A percentile compares a stretch with the other conserved stretches of the same genome.
phyloP scores from a whole-genome alignment of 2,888 invertebrate species.

The Belgica antarctica region DNA sequence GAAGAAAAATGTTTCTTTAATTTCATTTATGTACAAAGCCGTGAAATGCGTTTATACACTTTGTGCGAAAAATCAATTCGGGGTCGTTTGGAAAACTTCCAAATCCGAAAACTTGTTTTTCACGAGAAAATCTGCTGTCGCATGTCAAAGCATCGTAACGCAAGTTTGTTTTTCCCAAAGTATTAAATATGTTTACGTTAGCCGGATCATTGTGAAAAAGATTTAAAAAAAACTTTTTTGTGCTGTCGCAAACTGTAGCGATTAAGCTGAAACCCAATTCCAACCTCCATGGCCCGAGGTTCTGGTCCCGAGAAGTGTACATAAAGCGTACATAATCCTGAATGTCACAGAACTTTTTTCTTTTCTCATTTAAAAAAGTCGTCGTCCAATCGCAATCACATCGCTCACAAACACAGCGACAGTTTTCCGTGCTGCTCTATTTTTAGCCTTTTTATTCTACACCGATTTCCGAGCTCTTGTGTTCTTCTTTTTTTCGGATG shows the following conservation, averaged over 20 bases:
- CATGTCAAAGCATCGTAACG: no score
- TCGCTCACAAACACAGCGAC: slow-evolving; percentile 11
- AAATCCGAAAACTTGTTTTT: not conserved
- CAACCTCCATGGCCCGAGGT: no score
- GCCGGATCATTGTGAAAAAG: no score
- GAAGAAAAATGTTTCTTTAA: not conserved
- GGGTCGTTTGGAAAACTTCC: not conserved
- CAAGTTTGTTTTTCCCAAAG: slow-evolving; percentile 6
- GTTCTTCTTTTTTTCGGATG: slow-evolving; percentile 35
- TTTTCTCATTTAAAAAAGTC: slow-evolving; percentile 39
- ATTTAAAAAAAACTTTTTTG: no score
- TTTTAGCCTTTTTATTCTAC: slow-evolving; percentile 36
- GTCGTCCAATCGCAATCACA: slow-evolving; percentile 43
- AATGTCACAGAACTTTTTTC: slow-evolving; percentile 42
- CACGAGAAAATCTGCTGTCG: no score
- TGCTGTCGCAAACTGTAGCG: no score
- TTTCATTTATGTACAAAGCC: not conserved
- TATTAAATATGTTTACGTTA: no score
- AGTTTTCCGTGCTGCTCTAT: slow-evolving; percentile 31
- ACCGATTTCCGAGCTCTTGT: slow-evolving; percentile 38
- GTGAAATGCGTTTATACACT: not conserved
- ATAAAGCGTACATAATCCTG: slow-evolving; percentile 1
- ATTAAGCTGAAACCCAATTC: no score
- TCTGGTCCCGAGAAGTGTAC: no score
- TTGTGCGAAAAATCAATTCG: not conserved